Conservation (phyloP, 1,140 invertebrate genomes). For the Trichonephila clavipes region DNA sequence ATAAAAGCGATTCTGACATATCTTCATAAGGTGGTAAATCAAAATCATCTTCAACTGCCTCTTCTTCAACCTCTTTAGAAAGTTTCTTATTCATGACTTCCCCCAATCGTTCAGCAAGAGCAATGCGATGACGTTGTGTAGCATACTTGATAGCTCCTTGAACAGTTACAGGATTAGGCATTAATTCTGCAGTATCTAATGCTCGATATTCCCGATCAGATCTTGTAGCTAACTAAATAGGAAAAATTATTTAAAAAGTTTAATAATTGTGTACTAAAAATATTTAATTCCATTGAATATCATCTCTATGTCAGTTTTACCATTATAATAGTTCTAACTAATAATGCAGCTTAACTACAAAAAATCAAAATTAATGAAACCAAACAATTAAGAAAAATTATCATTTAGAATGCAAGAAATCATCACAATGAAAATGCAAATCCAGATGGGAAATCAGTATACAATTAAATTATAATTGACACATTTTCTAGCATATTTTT, state of each 20-base stretch:
- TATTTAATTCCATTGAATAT: too few relatives aligned
- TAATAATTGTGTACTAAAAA: not conserved
- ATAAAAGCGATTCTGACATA: constrained; percentile 27
- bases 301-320: too few relatives aligned
- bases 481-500: too few relatives aligned
- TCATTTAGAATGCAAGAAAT: too few relatives aligned
- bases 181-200: constrained; percentile 91
- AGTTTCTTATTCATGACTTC: constrained; percentile 79
- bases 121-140: constrained; percentile 86
- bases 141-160: constrained; percentile 94
- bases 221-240: constrained; percentile 88
- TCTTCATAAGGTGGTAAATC: not conserved
- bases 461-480: too few relatives aligned
- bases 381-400: too few relatives aligned
- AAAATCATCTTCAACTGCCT: constrained; percentile 45
- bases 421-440: too few relatives aligned
- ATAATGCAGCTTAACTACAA: too few relatives aligned
- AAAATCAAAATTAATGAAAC: too few relatives aligned
- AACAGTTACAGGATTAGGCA: constrained; percentile 88
- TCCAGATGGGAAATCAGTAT: too few relatives aligned
- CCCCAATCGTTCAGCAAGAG: constrained; percentile 86
- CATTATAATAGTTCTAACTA: too few relatives aligned
- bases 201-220: constrained; percentile 92
- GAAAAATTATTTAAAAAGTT: not conserved
- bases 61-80: constrained; percentile 56